phyloP scores from a whole-genome alignment of 2,113 vertebrate species.

The Romanogobio albipinnatus region DNA sequence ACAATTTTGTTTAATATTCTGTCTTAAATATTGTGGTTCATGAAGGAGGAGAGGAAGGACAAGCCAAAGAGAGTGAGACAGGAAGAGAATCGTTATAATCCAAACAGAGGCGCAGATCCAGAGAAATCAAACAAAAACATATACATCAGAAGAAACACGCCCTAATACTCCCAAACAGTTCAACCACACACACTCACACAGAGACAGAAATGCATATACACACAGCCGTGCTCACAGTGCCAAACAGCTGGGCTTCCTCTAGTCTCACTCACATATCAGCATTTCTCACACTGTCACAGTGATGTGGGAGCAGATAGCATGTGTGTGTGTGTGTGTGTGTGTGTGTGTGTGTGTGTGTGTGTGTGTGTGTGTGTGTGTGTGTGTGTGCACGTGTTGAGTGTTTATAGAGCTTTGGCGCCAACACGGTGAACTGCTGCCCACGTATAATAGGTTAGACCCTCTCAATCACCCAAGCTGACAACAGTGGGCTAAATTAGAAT shows the following conservation, averaged over 20 bases:
- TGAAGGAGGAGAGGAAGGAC: neutral
- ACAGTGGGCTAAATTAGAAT: conserved; percentile 51
- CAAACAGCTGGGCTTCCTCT: conserved; percentile 73
- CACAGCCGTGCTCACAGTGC: conserved; percentile 6
- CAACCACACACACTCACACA: conserved; percentile 29
- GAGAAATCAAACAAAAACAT: conserved; percentile 30
- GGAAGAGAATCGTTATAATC: neutral
- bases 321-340: conserved; percentile 13
- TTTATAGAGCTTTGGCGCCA: conserved; percentile 77
- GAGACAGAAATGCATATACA: conserved; percentile 15
- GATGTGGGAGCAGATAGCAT: conserved; percentile 32
- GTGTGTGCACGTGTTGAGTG: conserved; percentile 50
- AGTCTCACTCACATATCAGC: conserved; percentile 60
- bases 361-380: conserved; percentile 16
- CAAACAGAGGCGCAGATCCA: neutral
- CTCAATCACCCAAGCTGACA: conserved; percentile 70
- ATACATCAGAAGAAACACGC: conserved; percentile 15
- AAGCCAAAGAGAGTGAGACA: neutral
- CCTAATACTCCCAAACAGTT: conserved; percentile 2
- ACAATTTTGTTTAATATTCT: neutral
- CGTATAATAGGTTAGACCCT: conserved; percentile 70
- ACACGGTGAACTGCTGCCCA: conserved; percentile 61
- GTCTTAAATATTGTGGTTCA: neutral
- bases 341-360: conserved; percentile 8
- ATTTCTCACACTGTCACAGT: conserved; percentile 44